phyloP scores from a whole-genome alignment of 2,888 invertebrate species.

The Drosophila tripunctata region DNA sequence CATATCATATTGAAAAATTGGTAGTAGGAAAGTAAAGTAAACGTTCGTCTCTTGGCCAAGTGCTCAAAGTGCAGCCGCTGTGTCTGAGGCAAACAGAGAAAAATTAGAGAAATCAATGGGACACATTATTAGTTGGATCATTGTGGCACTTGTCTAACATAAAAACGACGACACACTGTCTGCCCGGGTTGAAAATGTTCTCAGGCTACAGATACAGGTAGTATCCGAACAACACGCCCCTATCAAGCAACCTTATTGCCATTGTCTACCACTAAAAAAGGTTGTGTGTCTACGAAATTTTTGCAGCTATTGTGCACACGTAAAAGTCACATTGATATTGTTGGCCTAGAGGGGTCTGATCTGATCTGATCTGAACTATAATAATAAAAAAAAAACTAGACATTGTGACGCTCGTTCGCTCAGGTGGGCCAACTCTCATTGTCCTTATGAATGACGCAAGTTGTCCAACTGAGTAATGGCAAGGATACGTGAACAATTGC shows the following conservation, averaged over 20 bases:
- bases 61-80: slow-evolving; percentile 42
- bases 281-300: no score
- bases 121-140: slow-evolving; percentile 60
- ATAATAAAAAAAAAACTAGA: slow-evolving; percentile 40
- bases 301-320: slow-evolving; percentile 62
- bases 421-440: slow-evolving; percentile 65
- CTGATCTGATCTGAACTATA: slow-evolving; percentile 12
- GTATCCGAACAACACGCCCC: slow-evolving; percentile 83
- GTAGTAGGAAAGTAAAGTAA: slow-evolving; percentile 43
- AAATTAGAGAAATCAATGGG: slow-evolving; percentile 47
- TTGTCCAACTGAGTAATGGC: slow-evolving; percentile 76
- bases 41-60: slow-evolving; percentile 40
- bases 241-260: slow-evolving; percentile 80
- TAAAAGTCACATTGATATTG: slow-evolving; percentile 67
- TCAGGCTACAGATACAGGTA: slow-evolving; percentile 50
- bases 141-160: slow-evolving; percentile 59
- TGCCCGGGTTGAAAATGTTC: slow-evolving; percentile 73
- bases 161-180: slow-evolving; percentile 71
- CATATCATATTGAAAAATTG: slow-evolving; percentile 55
- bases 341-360: slow-evolving; percentile 43
- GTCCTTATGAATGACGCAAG: slow-evolving; percentile 75
- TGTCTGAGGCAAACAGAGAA: slow-evolving; percentile 49
- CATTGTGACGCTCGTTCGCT: slow-evolving; percentile 67
- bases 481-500: slow-evolving; percentile 67
- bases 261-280: no score